These are phyloP conservation scores for Palythoa caribaeorum DNA, from an alignment of 92 coral and sea anemone genomes.

Conservation along the genomic window DNA sequence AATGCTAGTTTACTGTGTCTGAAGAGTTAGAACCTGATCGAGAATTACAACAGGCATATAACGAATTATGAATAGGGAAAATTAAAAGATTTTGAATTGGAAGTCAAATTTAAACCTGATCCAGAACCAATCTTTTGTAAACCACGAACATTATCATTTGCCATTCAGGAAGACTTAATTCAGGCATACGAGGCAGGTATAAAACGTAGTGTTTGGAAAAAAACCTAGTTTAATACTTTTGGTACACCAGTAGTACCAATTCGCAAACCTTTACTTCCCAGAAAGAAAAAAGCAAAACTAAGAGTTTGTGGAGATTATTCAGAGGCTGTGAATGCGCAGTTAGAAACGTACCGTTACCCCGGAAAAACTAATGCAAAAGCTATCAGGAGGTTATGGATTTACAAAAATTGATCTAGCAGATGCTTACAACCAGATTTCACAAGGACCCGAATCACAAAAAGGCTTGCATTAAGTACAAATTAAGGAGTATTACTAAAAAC, in stretches of 20 bases:
- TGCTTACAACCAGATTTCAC: too few species aligned
- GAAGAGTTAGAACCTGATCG: too few species aligned
- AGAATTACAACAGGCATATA: too few species aligned
- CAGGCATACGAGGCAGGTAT: background rate
- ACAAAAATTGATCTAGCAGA: background rate
- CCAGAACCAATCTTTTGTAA: background rate
- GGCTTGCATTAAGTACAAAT: too few species aligned
- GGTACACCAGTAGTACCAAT: constrained; percentile 11
- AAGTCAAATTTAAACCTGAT: background rate
- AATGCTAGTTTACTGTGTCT: too few species aligned
- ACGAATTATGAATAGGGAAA: constrained; percentile 30
- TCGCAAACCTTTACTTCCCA: background rate
- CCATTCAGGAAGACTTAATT: background rate
- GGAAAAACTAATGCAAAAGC: constrained; percentile 43
- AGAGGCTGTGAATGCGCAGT: constrained; percentile 17
- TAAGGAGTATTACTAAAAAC: too few species aligned
- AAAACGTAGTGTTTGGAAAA: background rate
- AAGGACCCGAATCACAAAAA: too few species aligned
- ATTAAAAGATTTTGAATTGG: too few species aligned
- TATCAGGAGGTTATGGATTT: constrained; percentile 33
- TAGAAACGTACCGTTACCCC: constrained; percentile 44
- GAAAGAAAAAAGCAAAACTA: background rate
- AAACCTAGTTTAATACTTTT: background rate
- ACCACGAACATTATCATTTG: background rate
- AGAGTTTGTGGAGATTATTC: background rate